Evolutionary conservation across 2,113 vertebrate genomes (phyloP), one percentile per base, ranked within the genome.

Genomic region (Ptyas mucosa): DNA sequence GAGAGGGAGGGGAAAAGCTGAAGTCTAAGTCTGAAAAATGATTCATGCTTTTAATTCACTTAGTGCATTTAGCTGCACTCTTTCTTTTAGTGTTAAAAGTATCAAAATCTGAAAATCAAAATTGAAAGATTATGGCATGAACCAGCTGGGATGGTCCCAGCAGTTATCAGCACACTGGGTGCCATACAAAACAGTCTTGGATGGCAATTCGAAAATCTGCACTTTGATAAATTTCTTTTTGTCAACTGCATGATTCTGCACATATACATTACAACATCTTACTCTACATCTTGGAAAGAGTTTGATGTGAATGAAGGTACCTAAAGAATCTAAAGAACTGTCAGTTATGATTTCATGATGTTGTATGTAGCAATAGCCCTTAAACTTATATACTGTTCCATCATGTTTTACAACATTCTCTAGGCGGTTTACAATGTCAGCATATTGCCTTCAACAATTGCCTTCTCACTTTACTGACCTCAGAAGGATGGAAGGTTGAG

Each of bases 41-140:
- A 95, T 64, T 96, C 29, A 92, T 90, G 91, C 24, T 20, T 10
- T 94, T 69, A 91, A 15, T 52, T 23, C 51, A 93, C 24, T 93
- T 90, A 69, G 94, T 43, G 55, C 34, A 88, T 91, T 94, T 93
- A 93, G 91, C 91, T 94, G 29, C 64, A 3, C 87, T 95, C 49
- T 93, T 39, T 55, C 91, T 94, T 94, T 95, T 92, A 89, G 51
- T 69, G 39, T 69, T 69, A n/a, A 69, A n/a, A 64, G 61, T 64
- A n/a, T 69, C 29, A 69, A 15, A 29, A 69, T 69, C 5, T 2
- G 29, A 69, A 69, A 69, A 69, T n/a, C 12, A 69, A 69, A 15
- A 12, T 69, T 69, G 29, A n/a, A 69, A n/a, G 64, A 69, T 69
- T 69, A 69, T n/a, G 26, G 14, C 29, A 69, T 69, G 15, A 69